These are phyloP conservation scores for Agrilus planipennis DNA, from an alignment of 1,140 invertebrate genomes.

Conservation along the genomic window DNA sequence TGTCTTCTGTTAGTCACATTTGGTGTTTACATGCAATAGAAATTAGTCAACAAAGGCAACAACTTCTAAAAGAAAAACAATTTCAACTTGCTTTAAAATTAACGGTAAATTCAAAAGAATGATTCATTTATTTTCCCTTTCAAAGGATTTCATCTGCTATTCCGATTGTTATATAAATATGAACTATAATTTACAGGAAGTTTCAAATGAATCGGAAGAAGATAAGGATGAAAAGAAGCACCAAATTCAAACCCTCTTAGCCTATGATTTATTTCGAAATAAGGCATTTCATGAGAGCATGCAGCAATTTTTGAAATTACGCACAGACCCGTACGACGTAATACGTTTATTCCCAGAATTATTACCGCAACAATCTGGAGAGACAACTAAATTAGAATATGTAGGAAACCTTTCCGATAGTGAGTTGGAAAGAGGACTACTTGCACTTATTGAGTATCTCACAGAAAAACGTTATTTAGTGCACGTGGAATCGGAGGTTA, in stretches of 20 bases:
- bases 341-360: constrained; percentile 88
- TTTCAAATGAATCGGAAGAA: constrained; percentile 68
- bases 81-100: constrained; percentile 89
- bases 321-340: constrained; percentile 88
- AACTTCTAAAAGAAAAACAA: constrained; percentile 75
- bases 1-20: constrained; percentile 73
- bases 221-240: constrained; percentile 72
- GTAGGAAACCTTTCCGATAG: constrained; percentile 56
- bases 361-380: constrained; percentile 52
- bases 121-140: neutral
- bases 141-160: neutral
- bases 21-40: constrained; percentile 76
- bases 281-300: constrained; percentile 83
- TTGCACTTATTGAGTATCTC: constrained; percentile 82
- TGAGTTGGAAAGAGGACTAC: constrained; percentile 78
- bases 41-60: constrained; percentile 66
- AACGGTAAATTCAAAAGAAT: constrained; percentile 51
- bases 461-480: constrained; percentile 49
- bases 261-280: constrained; percentile 80
- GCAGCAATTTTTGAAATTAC: constrained; percentile 77
- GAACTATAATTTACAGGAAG: constrained; percentile 66
- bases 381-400: constrained; percentile 38
- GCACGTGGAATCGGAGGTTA: constrained; percentile 18
- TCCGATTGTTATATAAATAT: too few species aligned
- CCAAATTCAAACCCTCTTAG: constrained; percentile 82